Conservation (phyloP, 2,797 vertebrate genomes). For the Mormyrus hasselquistii region DNA sequence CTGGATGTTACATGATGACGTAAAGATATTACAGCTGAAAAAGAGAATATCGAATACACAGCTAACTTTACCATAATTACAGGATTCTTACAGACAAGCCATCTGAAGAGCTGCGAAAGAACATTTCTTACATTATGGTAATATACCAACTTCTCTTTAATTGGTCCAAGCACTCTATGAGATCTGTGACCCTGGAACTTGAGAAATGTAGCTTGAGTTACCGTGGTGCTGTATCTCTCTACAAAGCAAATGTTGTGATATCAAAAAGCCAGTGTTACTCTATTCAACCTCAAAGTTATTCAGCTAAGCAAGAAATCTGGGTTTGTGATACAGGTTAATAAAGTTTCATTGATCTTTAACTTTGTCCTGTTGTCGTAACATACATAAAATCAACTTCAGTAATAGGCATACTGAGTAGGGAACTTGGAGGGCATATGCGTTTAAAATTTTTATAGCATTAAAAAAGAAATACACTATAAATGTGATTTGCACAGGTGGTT, state of each 20-base stretch:
- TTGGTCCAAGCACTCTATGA: neutral
- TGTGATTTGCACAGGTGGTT: conserved; percentile 1
- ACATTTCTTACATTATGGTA: neutral
- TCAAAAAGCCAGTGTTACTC: neutral
- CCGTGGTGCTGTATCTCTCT: neutral
- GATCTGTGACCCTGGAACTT: neutral
- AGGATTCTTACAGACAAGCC: neutral
- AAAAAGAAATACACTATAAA: neutral
- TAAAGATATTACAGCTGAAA: neutral
- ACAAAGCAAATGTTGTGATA: neutral
- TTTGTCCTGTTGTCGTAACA: neutral
- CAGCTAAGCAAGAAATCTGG: neutral
- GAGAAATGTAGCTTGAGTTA: neutral
- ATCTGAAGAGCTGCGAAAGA: neutral
- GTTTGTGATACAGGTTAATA: neutral
- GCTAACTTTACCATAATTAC: neutral
- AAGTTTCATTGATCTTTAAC: neutral
- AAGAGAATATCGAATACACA: neutral
- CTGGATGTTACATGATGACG: neutral
- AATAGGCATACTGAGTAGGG: neutral
- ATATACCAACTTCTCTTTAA: neutral
- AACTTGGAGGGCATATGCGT: neutral
- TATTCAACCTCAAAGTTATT: neutral
- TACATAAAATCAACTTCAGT: neutral
- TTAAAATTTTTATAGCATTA: neutral